Evolutionary conservation across 2,797 vertebrate genomes (phyloP), one percentile per base, ranked within the genome.

Genomic region (Pseudochromis fuscus): DNA sequence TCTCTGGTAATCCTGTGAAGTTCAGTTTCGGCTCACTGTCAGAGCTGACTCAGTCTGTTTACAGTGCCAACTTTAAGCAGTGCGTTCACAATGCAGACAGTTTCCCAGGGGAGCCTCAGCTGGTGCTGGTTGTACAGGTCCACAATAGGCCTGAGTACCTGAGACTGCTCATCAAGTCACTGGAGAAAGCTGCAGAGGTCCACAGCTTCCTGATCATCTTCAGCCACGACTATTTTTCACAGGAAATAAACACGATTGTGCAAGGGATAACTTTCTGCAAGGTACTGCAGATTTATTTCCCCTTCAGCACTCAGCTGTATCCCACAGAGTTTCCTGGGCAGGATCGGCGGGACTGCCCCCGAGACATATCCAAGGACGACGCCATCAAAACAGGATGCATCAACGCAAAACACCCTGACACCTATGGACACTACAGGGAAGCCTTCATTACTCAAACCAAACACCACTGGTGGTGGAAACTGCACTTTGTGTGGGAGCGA

Each of bases 391-490:
- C 75, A 42, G 87, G 89, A 55, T 96, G 95, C 70, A 83, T 90
- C 11, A 95, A 96, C 0, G 94, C 94, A 0, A 67, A 89, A 16
- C 93, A 94, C 83, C 94, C 94, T 0, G 95, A 95, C 79, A 88
- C 88, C 0, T 94, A 95, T 0, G 94, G 93, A 2, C 95, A 95
- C 73, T 95, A 95, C 87, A 76, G 94, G 61, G 95, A 96, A 51
- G 91, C 95, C 1, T 81, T 74, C 63, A 91, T 95, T 59, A 94
- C 94, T 0, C 94, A 95, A 28, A 89, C 93, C 76, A 95, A 96
- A 74, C 95, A 95, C 84, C 95, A 95, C 87, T 95, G 95, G 95
- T 94, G 93, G 94, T 95, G 95, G 94, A 95, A 95, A 45, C 27
- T 95, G 75, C 95, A 95, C 87, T 96, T 94, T 35, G 92, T 94